phyloP scores from a whole-genome alignment of 2,888 invertebrate species.

The Mythimna albipuncta region DNA sequence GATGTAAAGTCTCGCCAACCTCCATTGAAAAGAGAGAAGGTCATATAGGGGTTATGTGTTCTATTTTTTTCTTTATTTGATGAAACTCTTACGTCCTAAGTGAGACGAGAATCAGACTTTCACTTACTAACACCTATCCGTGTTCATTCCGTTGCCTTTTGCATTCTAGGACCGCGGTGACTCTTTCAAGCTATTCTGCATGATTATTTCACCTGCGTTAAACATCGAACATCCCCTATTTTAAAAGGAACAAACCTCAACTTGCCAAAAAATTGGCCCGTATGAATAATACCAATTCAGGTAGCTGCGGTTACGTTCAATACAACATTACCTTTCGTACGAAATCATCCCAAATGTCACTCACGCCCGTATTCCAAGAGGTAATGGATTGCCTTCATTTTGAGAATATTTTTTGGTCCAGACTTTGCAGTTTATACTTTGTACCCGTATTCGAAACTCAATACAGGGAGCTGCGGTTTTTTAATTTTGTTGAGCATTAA shows the following conservation, averaged over 20 bases:
- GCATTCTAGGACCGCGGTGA: no score
- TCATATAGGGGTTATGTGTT: no score
- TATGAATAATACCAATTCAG: constrained; percentile 78
- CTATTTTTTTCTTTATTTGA: no score
- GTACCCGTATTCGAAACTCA: constrained; percentile 60
- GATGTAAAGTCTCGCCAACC: no score
- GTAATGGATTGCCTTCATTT: constrained; percentile 27
- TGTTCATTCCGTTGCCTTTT: no score
- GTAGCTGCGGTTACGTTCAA: constrained; percentile 75
- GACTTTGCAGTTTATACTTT: constrained; percentile 27
- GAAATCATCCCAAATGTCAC: constrained; percentile 33
- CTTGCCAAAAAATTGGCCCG: constrained; percentile 75
- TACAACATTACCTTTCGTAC: constrained; percentile 35
- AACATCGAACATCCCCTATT: constrained; percentile 18
- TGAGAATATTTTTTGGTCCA: constrained; percentile 13
- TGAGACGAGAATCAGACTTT: no score
- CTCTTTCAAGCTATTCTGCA: no score
- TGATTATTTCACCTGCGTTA: no score
- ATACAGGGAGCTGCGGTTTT: constrained; percentile 64
- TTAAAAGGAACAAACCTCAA: constrained; percentile 35
- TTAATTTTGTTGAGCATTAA: constrained; percentile 37
- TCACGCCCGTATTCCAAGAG: constrained; percentile 47
- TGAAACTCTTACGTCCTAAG: no score
- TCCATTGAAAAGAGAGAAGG: no score
- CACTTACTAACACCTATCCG: no score